These are phyloP conservation scores for Ennomos quercinarius DNA, from an alignment of 2,888 invertebrate genomes.

Conservation along the genomic window DNA sequence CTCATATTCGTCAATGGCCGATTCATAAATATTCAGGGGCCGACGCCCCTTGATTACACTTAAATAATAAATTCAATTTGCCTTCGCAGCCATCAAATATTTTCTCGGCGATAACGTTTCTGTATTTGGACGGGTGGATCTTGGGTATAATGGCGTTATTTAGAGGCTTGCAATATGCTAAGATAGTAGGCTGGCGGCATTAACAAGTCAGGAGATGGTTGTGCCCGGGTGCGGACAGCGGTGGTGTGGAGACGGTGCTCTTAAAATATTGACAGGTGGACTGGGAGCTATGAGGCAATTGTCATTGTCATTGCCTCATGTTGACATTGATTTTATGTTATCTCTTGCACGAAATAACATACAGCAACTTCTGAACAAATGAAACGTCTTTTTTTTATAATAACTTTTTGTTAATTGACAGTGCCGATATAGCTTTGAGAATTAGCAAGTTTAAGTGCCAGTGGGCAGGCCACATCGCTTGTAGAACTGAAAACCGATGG, in stretches of 20 bases:
- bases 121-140: constrained; percentile 73
- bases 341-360: too few relatives aligned
- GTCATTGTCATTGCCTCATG: too few relatives aligned
- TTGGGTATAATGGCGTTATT: constrained; percentile 81
- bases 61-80: constrained; percentile 84
- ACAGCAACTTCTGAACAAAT: too few relatives aligned
- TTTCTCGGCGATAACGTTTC: constrained; percentile 72
- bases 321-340: too few relatives aligned
- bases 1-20: constrained; percentile 65
- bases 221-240: constrained; percentile 57
- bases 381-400: too few relatives aligned
- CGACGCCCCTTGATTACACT: constrained; percentile 64
- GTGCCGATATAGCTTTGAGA: too few relatives aligned
- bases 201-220: constrained; percentile 84
- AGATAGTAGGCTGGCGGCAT: constrained; percentile 82
- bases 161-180: constrained; percentile 84
- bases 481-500: too few relatives aligned
- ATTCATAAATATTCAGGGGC: constrained; percentile 63
- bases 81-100: constrained; percentile 76
- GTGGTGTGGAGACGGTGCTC: constrained; percentile 48
- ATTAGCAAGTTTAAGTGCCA: too few relatives aligned
- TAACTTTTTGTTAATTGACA: too few relatives aligned
- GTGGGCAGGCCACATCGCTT: too few relatives aligned
- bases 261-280: too few relatives aligned
- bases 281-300: too few relatives aligned